Base-by-base conservation (phyloP, 2,888 invertebrate genomes). In the Drosophila neonasuta region DNA sequence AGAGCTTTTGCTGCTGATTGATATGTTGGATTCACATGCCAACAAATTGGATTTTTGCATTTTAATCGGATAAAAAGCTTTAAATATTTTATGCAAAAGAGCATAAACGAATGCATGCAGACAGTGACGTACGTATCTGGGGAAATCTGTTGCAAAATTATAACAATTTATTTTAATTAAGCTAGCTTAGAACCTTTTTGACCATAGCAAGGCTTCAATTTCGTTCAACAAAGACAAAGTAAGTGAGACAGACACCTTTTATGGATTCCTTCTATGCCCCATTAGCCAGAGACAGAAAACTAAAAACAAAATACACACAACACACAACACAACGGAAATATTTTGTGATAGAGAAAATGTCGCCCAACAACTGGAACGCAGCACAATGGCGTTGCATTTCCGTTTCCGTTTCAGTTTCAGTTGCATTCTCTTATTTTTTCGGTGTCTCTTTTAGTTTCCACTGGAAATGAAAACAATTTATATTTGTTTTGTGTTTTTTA, bases 31-130 rank as follows among this genome's bases (percentile, higher is more conserved):
- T 78, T 80, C 61, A 56, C 62, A 52, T 65, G 68, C 68, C 77
- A 81, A 74, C 84, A 83, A 80, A 81, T 85, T 87, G 80, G 68
- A 56, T 74, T 77, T 79, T 71, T 85, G 75, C 79, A 77, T 85
- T 87, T 87, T 78, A 83, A 87, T 83, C 83, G 81, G 79, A 72
- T 79, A 61, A 84, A 86, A 74, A 82, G 87, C 85, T 76, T 75
- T 75, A 62, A 63, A 79, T 73, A 65, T 68, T 63, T 64, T 58
- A 42, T 41, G 24, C 29, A 30, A 10, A 30, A 42, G 39, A 13
- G 42, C 24, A 36, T 36, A 36, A 5, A n/a, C 36, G 9, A 11
- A 32, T 32, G 32, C 32, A 32, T 3, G 24, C 24, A 6, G 6
- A 24, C 24, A 24, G 24, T 24, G 24, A 24, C 24, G 32, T 32